phyloP scores from a whole-genome alignment of 2,113 vertebrate species.

The Hipposideros armiger region DNA sequence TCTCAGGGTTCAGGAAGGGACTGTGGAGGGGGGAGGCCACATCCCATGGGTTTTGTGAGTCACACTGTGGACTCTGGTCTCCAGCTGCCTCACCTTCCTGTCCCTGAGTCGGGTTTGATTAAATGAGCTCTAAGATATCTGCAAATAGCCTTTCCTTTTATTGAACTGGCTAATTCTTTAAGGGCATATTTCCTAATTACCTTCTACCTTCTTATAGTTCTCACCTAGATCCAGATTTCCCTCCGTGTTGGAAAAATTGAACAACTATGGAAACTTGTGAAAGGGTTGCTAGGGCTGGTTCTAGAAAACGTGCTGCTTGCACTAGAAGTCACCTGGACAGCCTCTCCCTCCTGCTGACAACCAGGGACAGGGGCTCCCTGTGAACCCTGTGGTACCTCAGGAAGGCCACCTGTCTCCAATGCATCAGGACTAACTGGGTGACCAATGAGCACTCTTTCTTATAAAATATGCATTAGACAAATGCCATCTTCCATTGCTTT shows the following conservation, averaged over 20 bases:
- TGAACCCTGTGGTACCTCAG: not conserved
- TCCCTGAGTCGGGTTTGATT: not conserved
- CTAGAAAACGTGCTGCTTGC: not conserved
- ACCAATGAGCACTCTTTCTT: not conserved
- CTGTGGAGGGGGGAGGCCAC: not conserved
- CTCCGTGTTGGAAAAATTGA: not conserved
- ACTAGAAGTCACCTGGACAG: fast-evolving
- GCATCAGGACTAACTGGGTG: not conserved
- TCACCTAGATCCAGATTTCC: not conserved
- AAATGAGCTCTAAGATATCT: not conserved
- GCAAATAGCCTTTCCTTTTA: not conserved
- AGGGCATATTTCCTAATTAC: not conserved
- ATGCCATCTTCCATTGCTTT: not conserved
- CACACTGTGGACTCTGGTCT: not conserved
- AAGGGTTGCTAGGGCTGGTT: not conserved
- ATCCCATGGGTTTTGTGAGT: not conserved
- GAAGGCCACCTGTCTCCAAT: not conserved
- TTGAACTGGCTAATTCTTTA: not conserved
- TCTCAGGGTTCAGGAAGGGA: not conserved
- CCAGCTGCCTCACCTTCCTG: not conserved
- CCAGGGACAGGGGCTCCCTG: too few relatives aligned
- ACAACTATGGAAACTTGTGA: not conserved
- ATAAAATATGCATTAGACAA: slow-evolving; percentile 55
- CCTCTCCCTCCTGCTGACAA: not conserved
- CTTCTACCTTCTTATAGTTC: not conserved